phyloP scores from a whole-genome alignment of 2,797 vertebrate genomes.

The Ispidina picta region DNA sequence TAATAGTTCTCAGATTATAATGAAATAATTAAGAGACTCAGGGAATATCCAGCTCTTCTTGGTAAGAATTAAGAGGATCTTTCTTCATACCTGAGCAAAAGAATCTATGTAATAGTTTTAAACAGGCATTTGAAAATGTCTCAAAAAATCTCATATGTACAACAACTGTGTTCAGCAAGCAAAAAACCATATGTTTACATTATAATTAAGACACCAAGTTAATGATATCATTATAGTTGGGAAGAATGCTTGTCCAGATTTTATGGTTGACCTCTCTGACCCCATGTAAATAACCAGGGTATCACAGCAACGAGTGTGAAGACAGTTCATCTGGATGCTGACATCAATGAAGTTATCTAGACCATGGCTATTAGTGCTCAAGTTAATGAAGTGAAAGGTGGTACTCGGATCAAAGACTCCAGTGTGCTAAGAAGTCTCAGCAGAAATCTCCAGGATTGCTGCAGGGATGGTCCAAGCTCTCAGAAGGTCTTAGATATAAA shows the following conservation, averaged over 20 bases:
- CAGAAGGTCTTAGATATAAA: not conserved
- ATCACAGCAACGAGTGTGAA: not conserved
- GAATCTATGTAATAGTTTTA: not conserved
- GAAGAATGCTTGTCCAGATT: not conserved
- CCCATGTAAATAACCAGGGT: not conserved
- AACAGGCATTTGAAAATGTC: not conserved
- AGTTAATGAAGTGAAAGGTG: slow-evolving; percentile 27
- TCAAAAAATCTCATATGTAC: not conserved
- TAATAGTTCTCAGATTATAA: not conserved
- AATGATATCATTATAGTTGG: not conserved
- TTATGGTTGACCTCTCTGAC: not conserved
- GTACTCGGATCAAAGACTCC: not conserved
- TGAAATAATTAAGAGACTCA: not conserved
- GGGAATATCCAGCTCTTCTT: not conserved
- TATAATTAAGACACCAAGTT: not conserved
- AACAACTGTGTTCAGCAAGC: not conserved
- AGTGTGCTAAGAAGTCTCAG: not conserved
- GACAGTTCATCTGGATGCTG: not conserved
- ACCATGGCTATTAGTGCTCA: not conserved
- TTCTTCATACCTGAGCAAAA: not conserved
- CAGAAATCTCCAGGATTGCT: not conserved
- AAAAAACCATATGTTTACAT: not conserved
- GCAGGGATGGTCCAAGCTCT: not conserved
- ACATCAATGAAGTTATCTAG: not conserved
- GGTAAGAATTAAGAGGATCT: not conserved